Conservation (phyloP, 1,140 invertebrate genomes). For the Rhopalosiphum padi region DNA sequence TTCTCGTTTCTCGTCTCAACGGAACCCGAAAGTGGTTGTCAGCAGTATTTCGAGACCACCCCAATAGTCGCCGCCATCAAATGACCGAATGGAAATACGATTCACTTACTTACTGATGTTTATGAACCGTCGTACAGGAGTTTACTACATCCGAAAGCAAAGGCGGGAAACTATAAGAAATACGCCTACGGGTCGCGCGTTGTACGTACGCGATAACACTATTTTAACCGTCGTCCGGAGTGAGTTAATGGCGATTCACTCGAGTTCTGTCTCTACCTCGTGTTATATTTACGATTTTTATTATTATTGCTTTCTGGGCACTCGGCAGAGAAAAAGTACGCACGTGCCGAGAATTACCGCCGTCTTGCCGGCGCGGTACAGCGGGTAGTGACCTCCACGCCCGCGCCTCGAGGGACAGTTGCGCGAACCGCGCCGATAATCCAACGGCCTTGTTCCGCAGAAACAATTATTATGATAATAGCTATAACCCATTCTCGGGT, state of each 20-base stretch:
- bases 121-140: neutral
- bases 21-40: neutral
- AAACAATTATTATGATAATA: constrained; percentile 9
- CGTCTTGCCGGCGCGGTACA: neutral
- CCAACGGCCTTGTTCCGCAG: neutral
- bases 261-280: neutral
- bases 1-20: neutral
- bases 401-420: neutral
- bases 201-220: neutral
- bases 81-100: neutral
- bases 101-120: neutral
- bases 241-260: neutral
- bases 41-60: neutral
- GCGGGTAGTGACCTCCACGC: neutral
- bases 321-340: neutral
- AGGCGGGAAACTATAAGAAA: neutral
- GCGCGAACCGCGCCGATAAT: neutral
- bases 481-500: neutral
- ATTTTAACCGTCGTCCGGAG: neutral
- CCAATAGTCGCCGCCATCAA: neutral
- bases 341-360: neutral
- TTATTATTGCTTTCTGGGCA: neutral
- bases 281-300: constrained; percentile 4
- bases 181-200: neutral
- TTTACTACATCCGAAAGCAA: no score